Evolutionary conservation across 2,888 invertebrate genomes (phyloP), one percentile per base, ranked within the genome.

Genomic region (Achlya flavicornis): DNA sequence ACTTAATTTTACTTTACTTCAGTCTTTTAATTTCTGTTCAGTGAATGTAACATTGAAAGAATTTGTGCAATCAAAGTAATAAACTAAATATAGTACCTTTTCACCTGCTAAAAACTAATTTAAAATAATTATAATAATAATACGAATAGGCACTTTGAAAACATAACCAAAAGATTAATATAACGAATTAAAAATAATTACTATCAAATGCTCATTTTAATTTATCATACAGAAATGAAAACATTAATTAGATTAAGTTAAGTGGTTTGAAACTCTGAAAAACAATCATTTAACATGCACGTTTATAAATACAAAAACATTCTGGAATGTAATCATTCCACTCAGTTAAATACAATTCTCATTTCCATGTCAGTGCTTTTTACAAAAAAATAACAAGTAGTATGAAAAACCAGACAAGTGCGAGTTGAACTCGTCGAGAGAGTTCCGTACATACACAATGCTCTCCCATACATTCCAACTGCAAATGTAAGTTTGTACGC

Each of bases 301-400:
- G 41, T n/a, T 41, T 60, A 60, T 60, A 60, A 60, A 43, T 43
- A 16, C 53, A 53, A 53, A 26, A 53, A 53, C 53, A 53, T 53
- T 53, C 53, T 10, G 53, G 8, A 53, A 53, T 19, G 16, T 41
- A 43, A 41, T 60, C 60, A 60, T 60, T 60, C 60, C 60, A 41
- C 60, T 41, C 60, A 4, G 41, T 12, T 60, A 60, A 60, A 60
- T 60, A 60, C 60, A 41, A 60, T 60, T 60, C 43, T 60, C 41
- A 60, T 43, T 59, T 59, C 41, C 59, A 48, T 48, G 19, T 10
- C 19, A 14, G 8, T 53, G 53, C 53, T 53, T 53, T 26, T 43
- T 43, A 41, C 41, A 3, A 16, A 26, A 38, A 41, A 60, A 59
- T 33, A 59, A 38, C 38, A 16, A 41, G 60, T 26, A 26, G 4